A percentile compares a stretch with the other conserved stretches of the same genome.
phyloP scores from a whole-genome alignment of 2,113 vertebrate species.

The Erythrocercus mccallii region DNA sequence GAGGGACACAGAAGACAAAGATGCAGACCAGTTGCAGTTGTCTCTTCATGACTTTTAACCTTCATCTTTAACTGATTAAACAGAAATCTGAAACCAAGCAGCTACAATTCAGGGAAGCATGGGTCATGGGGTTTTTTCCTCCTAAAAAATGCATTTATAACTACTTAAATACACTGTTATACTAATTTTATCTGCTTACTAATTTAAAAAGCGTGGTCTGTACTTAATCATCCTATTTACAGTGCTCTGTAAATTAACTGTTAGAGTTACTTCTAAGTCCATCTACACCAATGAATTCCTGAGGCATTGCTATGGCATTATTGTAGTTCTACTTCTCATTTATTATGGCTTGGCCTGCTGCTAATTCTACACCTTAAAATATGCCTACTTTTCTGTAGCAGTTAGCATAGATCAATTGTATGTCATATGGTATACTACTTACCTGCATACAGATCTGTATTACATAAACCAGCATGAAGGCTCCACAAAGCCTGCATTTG shows the following conservation, averaged over 20 bases:
- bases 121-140: rapidly evolving
- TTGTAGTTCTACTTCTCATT: neutral
- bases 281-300: neutral
- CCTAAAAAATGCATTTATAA: neutral
- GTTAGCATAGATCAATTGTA: neutral
- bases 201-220: neutral
- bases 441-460: neutral
- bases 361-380: slow-evolving; percentile 19
- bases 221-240: neutral
- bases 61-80: neutral
- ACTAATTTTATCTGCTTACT: neutral
- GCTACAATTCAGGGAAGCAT: neutral
- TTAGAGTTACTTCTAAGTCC: neutral
- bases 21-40: neutral
- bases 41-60: neutral
- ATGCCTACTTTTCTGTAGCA: neutral
- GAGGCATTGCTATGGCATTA: neutral
- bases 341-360: neutral
- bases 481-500: neutral
- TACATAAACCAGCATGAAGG: neutral
- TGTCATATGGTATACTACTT: neutral
- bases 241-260: neutral
- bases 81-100: neutral
- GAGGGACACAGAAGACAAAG: neutral
- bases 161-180: neutral